Evolutionary conservation across 2,888 invertebrate species (phyloP).

Genomic region (Podabrus alpinus): DNA sequence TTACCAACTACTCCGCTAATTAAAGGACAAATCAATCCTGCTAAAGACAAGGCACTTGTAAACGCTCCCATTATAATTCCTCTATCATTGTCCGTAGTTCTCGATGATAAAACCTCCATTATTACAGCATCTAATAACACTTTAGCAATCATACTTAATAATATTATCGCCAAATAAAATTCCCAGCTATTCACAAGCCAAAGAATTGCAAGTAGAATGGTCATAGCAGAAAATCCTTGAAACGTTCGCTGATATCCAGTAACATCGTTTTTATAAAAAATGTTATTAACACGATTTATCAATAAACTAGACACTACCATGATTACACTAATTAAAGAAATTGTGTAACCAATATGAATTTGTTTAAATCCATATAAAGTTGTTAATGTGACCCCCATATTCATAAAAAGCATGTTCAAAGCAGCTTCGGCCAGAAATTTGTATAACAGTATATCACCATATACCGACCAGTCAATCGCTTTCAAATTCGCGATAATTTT

Average conservation of each 20-base stretch:
- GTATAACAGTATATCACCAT: constrained; percentile 61
- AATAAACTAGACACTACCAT: constrained; percentile 59
- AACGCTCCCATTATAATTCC: constrained; percentile 65
- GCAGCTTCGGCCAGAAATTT: constrained; percentile 62
- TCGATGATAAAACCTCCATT: constrained; percentile 61
- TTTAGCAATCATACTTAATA: constrained; percentile 60
- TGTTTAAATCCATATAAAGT: constrained; percentile 58
- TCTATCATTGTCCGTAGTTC: constrained; percentile 58
- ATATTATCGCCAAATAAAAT: constrained; percentile 56
- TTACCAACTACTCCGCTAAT: constrained; percentile 60
- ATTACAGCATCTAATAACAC: constrained; percentile 60
- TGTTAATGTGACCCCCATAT: constrained; percentile 59
- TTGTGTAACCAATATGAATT: constrained; percentile 62
- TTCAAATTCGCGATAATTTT: constrained; percentile 55
- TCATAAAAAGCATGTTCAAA: constrained; percentile 61
- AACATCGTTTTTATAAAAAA: constrained; percentile 56
- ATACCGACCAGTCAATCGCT: constrained; percentile 59
- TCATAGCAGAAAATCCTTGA: constrained; percentile 59
- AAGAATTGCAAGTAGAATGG: constrained; percentile 52
- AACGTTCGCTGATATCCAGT: constrained; percentile 56
- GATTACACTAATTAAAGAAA: constrained; percentile 62
- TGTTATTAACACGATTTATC: constrained; percentile 57
- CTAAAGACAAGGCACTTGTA: constrained; percentile 62
- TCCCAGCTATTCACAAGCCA: constrained; percentile 39
- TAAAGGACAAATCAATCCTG: constrained; percentile 63